A percentile compares a stretch with the other conserved stretches of the same genome.
These are phyloP conservation scores for Arenicola marina DNA, from an alignment of 2,888 invertebrate species.

Conservation along the genomic window DNA sequence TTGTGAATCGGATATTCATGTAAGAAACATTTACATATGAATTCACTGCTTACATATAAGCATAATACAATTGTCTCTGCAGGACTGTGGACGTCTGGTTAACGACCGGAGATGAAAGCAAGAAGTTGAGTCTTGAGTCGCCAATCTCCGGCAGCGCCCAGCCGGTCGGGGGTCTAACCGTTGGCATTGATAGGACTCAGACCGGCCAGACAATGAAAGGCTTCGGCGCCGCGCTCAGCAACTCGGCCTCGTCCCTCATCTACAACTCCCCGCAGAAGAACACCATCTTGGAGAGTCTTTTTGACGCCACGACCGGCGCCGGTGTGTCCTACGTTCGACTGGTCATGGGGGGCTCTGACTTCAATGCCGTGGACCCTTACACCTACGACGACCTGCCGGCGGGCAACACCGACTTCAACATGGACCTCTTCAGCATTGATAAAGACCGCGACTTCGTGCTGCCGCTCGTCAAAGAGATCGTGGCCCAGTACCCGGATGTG, in stretches of 20 bases:
- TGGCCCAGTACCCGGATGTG: slow-evolving; percentile 15
- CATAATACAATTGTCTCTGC: no score
- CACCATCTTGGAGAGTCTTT: slow-evolving; percentile 15
- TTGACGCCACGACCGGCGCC: slow-evolving; percentile 15
- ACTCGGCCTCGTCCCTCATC: slow-evolving; percentile 21
- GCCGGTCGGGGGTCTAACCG: not conserved
- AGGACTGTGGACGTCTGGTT: not conserved
- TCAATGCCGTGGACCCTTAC: slow-evolving; percentile 27
- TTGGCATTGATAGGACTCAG: not conserved
- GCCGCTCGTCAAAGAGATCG: slow-evolving; percentile 24
- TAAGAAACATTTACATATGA: no score
- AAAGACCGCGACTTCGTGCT: slow-evolving; percentile 24
- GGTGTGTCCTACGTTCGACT: slow-evolving; percentile 25
- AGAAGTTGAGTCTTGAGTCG: not conserved
- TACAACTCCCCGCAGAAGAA: slow-evolving; percentile 14
- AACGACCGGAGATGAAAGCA: not conserved
- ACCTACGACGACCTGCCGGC: slow-evolving; percentile 23
- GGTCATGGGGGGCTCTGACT: slow-evolving; percentile 30
- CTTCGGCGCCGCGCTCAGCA: slow-evolving; percentile 28
- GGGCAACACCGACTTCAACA: slow-evolving; percentile 14
- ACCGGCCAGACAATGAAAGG: slow-evolving; percentile 17
- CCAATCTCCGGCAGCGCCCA: not conserved
- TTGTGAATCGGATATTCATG: no score
- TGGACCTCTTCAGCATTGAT: slow-evolving; percentile 19
- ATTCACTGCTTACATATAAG: no score